Base-by-base conservation (phyloP, 2,888 invertebrate genomes). In the Bhutanitis thaidina region DNA sequence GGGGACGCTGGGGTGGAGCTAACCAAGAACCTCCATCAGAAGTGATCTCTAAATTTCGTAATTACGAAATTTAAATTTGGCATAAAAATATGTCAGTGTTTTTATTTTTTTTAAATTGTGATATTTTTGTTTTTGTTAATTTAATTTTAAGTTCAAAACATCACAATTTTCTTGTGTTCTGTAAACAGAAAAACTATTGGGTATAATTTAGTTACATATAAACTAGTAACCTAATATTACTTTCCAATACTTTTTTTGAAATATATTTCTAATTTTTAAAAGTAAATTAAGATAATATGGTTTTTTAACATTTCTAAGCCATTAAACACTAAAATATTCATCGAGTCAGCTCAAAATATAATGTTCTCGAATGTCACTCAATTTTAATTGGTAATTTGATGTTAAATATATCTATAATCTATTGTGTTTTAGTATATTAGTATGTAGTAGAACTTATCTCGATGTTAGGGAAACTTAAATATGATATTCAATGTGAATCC, bases 21-120 rank as follows among this genome's bases (percentile, higher is more conserved):
- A 93, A 93, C 67, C 91, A 93, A 45, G 94, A 95, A 57, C 93
- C 95, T 25, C 93, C 95, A 29, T 93, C 92, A 61, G 95, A 96
- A 74, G 94, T 96, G 67, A 94, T 95, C 85, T 94, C 92, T 80
- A 96, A 96, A 84, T 96, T 96, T 86, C 93, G 96, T 80, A 97
- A 97, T 87, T 97, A 97, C 88, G 96, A 97, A 87, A 96, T 97
- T 77, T 97, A 96, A 95, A 63, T 38, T 32, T 34, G 40, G 20
- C 47, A 47, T 32, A 53, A 55, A 52, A 52, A 54, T 46, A 53
- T 47, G 29, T 29, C 27, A 51, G 55, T 43, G 30, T 43, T 57
- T 53, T 41, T 59, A 58, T 61, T 55, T 38, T 58, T 59, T 27
- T 4, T 8, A 27, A 47, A 53, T 55, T 52, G 52, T 52, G 41